Percentiles rank a stretch among this genome's conserved stretches.
Conservation (phyloP, 2,797 vertebrate genomes). For the Hoplostethus atlanticus region DNA sequence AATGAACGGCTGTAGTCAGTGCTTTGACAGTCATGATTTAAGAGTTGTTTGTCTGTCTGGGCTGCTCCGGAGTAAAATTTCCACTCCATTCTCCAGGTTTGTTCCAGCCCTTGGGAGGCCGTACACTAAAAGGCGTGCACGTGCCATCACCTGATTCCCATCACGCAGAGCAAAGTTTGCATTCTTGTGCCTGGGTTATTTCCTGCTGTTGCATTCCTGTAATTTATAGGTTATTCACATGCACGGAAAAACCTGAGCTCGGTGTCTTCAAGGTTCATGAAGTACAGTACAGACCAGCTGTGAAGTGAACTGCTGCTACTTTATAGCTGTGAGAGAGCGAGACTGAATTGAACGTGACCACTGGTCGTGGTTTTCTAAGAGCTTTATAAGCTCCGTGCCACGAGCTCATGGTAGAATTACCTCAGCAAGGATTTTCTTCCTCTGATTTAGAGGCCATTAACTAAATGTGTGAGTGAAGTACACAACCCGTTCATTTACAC, state of each 20-base stretch:
- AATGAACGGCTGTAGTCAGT: slow-evolving; percentile 41
- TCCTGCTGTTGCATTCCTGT: slow-evolving; percentile 69
- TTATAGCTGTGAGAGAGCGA: neutral
- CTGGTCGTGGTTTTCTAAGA: slow-evolving; percentile 20
- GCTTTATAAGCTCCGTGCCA: neutral
- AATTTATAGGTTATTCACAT: slow-evolving; percentile 57
- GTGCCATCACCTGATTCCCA: slow-evolving; percentile 67
- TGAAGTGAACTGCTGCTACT: slow-evolving; percentile 3
- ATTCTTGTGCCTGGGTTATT: slow-evolving; percentile 63
- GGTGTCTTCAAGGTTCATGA: slow-evolving; percentile 31
- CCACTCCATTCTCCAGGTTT: slow-evolving; percentile 19
- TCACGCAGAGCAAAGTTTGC: slow-evolving; percentile 64
- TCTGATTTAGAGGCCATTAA: neutral
- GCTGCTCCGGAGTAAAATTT: slow-evolving; percentile 31
- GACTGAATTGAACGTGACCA: neutral
- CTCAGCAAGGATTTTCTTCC: neutral
- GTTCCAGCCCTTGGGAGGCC: slow-evolving; percentile 6
- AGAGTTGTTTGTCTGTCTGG: slow-evolving; percentile 22
- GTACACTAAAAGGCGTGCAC: slow-evolving; percentile 19
- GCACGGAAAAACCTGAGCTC: slow-evolving; percentile 19
- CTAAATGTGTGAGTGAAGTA: too few relatives aligned
- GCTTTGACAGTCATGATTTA: slow-evolving; percentile 50
- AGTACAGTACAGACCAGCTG: slow-evolving; percentile 17
- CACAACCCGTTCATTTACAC: too few relatives aligned
- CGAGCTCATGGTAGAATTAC: neutral